Base-by-base conservation (phyloP, 2,888 invertebrate species). In the Tricholauxania praeusta region DNA sequence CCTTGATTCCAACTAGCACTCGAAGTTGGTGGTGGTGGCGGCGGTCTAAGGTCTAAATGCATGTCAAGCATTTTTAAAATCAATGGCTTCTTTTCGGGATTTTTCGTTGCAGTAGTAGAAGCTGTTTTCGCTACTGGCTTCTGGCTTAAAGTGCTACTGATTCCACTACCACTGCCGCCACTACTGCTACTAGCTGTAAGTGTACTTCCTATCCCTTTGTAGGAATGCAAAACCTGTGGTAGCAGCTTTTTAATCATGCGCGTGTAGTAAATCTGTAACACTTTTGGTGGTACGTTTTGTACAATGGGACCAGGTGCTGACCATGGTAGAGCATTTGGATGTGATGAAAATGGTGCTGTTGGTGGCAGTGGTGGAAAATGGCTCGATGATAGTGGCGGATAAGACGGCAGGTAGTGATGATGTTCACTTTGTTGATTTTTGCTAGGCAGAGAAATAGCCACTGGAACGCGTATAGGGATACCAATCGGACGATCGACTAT, bases 391-490 rank as follows among this genome's bases (percentile, higher is more conserved):
- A 39, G 10, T 39, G 39, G 39, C 2, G 39, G 39, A 39, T 39
- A 39, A 1, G 39, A 3, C 39, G 17, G 47, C 10, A 39, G 10
- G 39, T 39, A 39, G 7, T 7, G 10, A 39, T 39, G 39, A 49
- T n/a, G 39, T 39, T 39, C 39, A 39, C 39, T 39, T 10, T 39
- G 6, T 59, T 32, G 28, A 68, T 85, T 39, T 39, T 39, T 7
- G 10, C 10, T 39, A 0, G 90, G 89, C 15, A 91, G 87, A 59
- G 90, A 90, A 75, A 91, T 89, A 0, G 90, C 90, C 73, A 91
- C 85, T 52, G 88, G 88, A 15, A 86, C 88, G 88, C 88, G 88
- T 7, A 88, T 84, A 19, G 87, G 86, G 70, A 85, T 78, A 3
- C 84, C 80, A 71, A 88, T 89, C 0, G 87, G 87, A 0, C 85